phyloP scores from a whole-genome alignment of 1,140 invertebrate genomes.

The Magallana ariakensis region DNA sequence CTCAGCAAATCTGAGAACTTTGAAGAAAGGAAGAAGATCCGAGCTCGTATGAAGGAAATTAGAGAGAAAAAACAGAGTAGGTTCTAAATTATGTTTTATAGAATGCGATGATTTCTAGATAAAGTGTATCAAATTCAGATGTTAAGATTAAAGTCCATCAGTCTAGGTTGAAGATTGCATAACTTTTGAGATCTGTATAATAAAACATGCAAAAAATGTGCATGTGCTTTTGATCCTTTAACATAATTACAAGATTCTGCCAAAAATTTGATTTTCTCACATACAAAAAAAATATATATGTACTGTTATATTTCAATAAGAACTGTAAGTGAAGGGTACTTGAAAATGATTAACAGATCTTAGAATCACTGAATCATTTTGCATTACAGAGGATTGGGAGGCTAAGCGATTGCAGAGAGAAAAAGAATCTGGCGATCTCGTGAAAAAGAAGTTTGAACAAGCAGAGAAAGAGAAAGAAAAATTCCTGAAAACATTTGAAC shows the following conservation, averaged over 20 bases:
- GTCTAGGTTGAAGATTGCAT: neutral
- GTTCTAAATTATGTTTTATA: conserved; percentile 19
- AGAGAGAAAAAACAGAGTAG: conserved; percentile 80
- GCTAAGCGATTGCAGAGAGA: conserved; percentile 63
- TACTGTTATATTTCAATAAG: neutral
- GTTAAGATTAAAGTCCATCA: neutral
- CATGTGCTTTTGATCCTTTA: neutral
- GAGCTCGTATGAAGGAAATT: conserved; percentile 87
- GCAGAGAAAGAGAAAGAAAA: conserved; percentile 60
- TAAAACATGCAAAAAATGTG: neutral
- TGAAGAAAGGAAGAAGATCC: conserved; percentile 90
- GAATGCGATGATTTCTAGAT: neutral
- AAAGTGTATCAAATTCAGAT: conserved; percentile 25
- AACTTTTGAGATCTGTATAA: neutral
- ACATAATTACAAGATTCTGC: neutral
- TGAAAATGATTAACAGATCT: conserved; percentile 8
- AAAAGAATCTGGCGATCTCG: conserved; percentile 66
- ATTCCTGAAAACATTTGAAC: conserved; percentile 58
- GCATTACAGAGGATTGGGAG: conserved; percentile 68
- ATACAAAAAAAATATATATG: neutral
- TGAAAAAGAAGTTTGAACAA: conserved; percentile 62
- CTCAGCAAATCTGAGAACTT: conserved; percentile 91
- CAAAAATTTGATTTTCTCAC: neutral
- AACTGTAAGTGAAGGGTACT: neutral
- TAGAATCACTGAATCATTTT: conserved; percentile 2